Evolutionary conservation across 2,888 invertebrate species (phyloP).

Genomic region (Azorinus chamasolen): DNA sequence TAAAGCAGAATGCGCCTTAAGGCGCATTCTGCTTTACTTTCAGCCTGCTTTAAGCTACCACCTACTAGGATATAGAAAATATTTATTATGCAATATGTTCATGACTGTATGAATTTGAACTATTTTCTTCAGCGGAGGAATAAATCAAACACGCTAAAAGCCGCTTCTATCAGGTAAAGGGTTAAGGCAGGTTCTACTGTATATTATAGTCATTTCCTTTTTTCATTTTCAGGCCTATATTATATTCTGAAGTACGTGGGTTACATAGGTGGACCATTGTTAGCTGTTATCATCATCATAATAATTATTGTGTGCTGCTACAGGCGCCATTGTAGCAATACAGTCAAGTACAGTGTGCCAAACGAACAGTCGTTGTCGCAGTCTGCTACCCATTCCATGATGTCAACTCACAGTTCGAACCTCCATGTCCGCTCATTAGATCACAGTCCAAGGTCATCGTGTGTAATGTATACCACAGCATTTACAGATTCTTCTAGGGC

Average conservation of each 20-base stretch:
- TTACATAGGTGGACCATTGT: slow-evolving; percentile 73
- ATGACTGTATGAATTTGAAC: too few relatives aligned
- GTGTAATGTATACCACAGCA: slow-evolving; percentile 77
- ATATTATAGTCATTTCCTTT: too few relatives aligned
- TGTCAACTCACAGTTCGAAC: slow-evolving; percentile 67
- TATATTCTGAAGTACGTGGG: slow-evolving; percentile 76
- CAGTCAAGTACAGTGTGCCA: slow-evolving; percentile 72
- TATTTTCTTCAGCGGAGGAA: too few relatives aligned
- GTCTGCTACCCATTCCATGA: slow-evolving; percentile 59
- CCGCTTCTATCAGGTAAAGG: too few relatives aligned
- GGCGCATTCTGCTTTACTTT: too few relatives aligned
- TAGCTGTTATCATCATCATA: slow-evolving; percentile 69
- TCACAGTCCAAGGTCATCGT: slow-evolving; percentile 74
- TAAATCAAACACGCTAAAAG: too few relatives aligned
- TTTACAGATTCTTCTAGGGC: slow-evolving; percentile 58
- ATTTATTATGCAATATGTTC: too few relatives aligned
- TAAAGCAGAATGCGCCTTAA: too few relatives aligned
- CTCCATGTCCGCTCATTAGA: slow-evolving; percentile 61
- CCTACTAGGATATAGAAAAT: too few relatives aligned
- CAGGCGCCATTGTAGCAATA: slow-evolving; percentile 60
- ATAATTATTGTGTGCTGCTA: slow-evolving; percentile 73
- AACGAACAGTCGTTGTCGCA: slow-evolving; percentile 71
- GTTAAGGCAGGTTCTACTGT: too few relatives aligned
- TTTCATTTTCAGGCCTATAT: slow-evolving; percentile 71
- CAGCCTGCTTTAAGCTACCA: too few relatives aligned